Evolutionary conservation across 2,113 vertebrate genomes (phyloP).

Genomic region (Strix aluco): DNA sequence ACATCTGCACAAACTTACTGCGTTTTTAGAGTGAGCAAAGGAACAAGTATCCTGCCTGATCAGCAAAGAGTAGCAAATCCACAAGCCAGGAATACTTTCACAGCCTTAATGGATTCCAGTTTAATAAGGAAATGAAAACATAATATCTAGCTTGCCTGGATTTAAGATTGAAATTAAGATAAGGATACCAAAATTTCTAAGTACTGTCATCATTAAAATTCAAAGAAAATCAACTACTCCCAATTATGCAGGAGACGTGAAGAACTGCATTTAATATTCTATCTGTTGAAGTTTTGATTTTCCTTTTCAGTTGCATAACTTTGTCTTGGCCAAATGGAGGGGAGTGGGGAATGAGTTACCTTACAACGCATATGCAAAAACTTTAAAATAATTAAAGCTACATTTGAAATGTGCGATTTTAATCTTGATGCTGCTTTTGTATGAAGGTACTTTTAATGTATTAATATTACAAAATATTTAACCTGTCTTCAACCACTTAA

Average conservation of each 20-base stretch:
- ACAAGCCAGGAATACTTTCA: background rate
- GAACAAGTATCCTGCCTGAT: background rate
- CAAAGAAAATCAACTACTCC: background rate
- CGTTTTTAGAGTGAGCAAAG: background rate
- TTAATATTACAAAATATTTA: background rate
- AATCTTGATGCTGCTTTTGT: background rate
- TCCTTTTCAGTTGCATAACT: background rate
- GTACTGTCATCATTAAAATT: background rate
- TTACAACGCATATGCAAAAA: background rate
- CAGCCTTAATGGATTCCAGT: background rate
- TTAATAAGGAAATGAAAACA: slow-evolving; percentile 9
- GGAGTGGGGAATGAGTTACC: background rate
- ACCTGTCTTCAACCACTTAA: background rate
- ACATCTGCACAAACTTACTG: background rate
- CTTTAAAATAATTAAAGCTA: background rate
- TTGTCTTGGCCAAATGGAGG: background rate
- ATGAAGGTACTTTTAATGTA: background rate
- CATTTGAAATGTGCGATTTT: background rate
- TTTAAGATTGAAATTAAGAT: background rate
- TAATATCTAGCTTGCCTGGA: background rate
- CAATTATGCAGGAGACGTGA: background rate
- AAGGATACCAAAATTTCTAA: background rate
- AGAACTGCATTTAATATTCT: background rate
- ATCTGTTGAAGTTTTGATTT: background rate
- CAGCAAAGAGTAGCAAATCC: background rate